These are phyloP conservation scores for Scotopteryx bipunctaria DNA, from an alignment of 2,888 invertebrate genomes.

Conservation along the genomic window DNA sequence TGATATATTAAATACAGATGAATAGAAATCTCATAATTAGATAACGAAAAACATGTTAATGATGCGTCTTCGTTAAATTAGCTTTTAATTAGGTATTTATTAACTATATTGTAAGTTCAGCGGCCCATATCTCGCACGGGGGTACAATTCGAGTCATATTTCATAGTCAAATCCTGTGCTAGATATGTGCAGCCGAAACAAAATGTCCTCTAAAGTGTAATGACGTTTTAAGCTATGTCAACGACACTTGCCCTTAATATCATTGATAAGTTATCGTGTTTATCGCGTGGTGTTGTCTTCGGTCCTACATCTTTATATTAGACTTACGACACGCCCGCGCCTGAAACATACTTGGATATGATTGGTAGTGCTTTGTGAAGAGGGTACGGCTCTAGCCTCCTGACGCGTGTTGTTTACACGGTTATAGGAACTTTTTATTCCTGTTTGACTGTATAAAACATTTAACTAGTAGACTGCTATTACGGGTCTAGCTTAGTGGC, in stretches of 20 bases:
- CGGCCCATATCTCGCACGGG: conserved; percentile 46
- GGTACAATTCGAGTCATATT: conserved; percentile 30
- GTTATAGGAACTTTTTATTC: conserved; percentile 32
- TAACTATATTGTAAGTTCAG: conserved; percentile 59
- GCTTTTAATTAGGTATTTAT: conserved; percentile 74
- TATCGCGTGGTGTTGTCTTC: conserved; percentile 39
- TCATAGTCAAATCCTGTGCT: conserved; percentile 31
- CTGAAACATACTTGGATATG: conserved; percentile 35
- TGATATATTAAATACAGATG: conserved; percentile 67
- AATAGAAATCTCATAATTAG: conserved; percentile 77
- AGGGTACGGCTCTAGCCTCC: conserved; percentile 18
- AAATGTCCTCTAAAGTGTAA: conserved; percentile 38
- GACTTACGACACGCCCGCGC: conserved; percentile 34
- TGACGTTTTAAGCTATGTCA: conserved; percentile 45
- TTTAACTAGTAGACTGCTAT: conserved; percentile 44
- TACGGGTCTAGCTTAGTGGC: conserved; percentile 53
- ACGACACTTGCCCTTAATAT: conserved; percentile 40
- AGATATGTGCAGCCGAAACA: conserved; percentile 34
- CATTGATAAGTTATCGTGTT: conserved; percentile 39
- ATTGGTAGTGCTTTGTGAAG: conserved; percentile 30
- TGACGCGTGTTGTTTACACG: conserved; percentile 26
- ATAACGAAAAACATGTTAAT: conserved; percentile 62
- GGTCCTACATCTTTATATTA: conserved; percentile 33
- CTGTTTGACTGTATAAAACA: conserved; percentile 35
- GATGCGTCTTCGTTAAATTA: conserved; percentile 65